These are phyloP conservation scores for Porites rus DNA, from an alignment of 92 coral and sea anemone genomes.

Conservation along the genomic window DNA sequence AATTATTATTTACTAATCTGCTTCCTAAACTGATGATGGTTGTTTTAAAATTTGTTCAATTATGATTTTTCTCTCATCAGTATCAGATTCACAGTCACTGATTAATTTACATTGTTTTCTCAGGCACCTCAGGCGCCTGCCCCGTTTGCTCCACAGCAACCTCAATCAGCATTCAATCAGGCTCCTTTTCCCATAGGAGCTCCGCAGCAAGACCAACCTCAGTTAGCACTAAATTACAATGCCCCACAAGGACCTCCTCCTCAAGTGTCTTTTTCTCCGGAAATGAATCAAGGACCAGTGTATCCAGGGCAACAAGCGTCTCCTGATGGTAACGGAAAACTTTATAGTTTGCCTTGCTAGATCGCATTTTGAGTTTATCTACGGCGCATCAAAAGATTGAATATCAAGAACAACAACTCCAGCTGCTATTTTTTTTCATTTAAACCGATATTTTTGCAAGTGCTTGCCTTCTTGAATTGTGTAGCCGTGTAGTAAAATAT, in stretches of 20 bases:
- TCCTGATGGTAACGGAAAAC: slow-evolving; percentile 19
- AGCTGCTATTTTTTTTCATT: too few species aligned
- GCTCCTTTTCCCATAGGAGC: slow-evolving; percentile 18
- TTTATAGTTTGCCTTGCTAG: background rate
- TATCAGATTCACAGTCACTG: too few species aligned
- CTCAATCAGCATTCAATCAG: slow-evolving; percentile 11
- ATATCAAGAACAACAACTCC: too few species aligned
- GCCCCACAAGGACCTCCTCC: slow-evolving; percentile 15
- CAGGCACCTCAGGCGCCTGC: slow-evolving; percentile 29
- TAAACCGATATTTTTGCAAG: too few species aligned
- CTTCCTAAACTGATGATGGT: too few species aligned
- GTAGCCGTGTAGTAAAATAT: too few species aligned
- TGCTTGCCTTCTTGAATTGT: too few species aligned
- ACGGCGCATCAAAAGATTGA: background rate
- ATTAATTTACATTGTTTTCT: background rate
- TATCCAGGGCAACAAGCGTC: slow-evolving; percentile 34
- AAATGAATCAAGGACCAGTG: slow-evolving; percentile 25
- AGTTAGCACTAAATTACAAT: background rate
- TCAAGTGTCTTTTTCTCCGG: slow-evolving; percentile 20
- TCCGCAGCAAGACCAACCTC: slow-evolving; percentile 36
- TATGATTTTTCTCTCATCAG: too few species aligned
- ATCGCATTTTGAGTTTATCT: background rate
- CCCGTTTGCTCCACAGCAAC: slow-evolving; percentile 30
- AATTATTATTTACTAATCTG: too few species aligned
- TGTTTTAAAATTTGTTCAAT: too few species aligned